A percentile compares a stretch with the other conserved stretches of the same genome.
These are phyloP conservation scores for Poeciliopsis paucimaculata DNA, from an alignment of 2,797 vertebrate species.

Conservation along the genomic window DNA sequence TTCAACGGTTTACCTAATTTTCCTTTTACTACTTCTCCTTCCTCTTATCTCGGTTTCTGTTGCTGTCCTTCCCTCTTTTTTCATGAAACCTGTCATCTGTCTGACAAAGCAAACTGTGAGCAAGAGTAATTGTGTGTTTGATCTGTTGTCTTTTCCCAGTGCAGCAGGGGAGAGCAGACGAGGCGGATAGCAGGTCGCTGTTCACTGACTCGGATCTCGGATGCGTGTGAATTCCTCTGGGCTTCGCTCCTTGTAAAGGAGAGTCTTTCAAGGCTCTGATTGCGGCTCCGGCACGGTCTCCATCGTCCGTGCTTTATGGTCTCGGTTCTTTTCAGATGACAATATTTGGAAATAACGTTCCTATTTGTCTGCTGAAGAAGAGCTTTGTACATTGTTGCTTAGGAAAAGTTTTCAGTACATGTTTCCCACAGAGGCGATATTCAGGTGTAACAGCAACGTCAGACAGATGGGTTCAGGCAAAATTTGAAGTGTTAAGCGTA, in stretches of 20 bases:
- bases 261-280: constrained; percentile 32
- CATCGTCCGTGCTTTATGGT: constrained; percentile 32
- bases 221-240: constrained; percentile 27
- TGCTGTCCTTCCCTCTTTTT: constrained; percentile 43
- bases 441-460: no score
- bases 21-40: constrained; percentile 46
- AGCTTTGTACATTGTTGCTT: neutral
- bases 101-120: constrained; percentile 19
- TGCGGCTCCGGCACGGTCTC: constrained; percentile 16
- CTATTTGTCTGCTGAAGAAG: neutral
- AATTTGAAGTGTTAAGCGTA: no score
- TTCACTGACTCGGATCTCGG: constrained; percentile 57
- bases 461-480: no score
- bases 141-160: constrained; percentile 9
- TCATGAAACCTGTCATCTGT: constrained; percentile 26
- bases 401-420: neutral
- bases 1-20: neutral
- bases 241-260: constrained; percentile 17
- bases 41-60: constrained; percentile 40
- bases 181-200: constrained; percentile 53
- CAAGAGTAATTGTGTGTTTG: neutral
- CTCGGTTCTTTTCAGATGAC: constrained; percentile 15
- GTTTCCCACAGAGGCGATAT: neutral
- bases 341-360: neutral
- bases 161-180: constrained; percentile 6